Conservation (phyloP, 2,888 invertebrate genomes). For the Minunthozetes semirufus region DNA sequence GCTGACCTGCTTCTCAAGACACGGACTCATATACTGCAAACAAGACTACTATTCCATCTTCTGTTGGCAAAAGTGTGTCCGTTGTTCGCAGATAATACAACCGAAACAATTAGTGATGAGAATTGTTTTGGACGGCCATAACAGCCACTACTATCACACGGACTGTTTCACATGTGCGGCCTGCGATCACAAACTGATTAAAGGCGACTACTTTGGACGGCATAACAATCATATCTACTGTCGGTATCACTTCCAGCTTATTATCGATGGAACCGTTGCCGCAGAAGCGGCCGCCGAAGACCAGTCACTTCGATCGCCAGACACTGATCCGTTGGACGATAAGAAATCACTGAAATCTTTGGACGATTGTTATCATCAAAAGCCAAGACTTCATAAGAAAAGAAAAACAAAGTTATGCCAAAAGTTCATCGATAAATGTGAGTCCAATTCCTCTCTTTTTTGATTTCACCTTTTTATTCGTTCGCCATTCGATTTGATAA, state of each 20-base stretch:
- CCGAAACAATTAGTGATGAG: neutral
- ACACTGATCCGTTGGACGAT: neutral
- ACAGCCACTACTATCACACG: constrained; percentile 63
- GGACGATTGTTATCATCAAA: neutral
- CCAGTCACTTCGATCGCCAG: neutral
- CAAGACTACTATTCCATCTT: constrained; percentile 73
- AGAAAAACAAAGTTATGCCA: constrained; percentile 1
- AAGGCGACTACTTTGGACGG: constrained; percentile 92
- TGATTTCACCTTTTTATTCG: neutral
- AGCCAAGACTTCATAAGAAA: neutral
- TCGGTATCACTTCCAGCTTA: constrained; percentile 57
- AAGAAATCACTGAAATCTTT: neutral
- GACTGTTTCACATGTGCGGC: constrained; percentile 87
- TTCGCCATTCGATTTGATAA: neutral
- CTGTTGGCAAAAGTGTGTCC: neutral
- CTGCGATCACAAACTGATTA: constrained; percentile 75
- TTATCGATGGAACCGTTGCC: neutral
- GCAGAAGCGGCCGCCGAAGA: neutral
- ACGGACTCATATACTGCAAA: constrained; percentile 91
- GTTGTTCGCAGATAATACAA: neutral
- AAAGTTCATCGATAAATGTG: constrained; percentile 6
- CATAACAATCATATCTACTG: constrained; percentile 80
- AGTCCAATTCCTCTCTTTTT: neutral
- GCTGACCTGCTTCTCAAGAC: constrained; percentile 81
- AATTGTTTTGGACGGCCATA: neutral